Conservation (phyloP, 2,888 invertebrate species). For the Cyclophora albipunctata region DNA sequence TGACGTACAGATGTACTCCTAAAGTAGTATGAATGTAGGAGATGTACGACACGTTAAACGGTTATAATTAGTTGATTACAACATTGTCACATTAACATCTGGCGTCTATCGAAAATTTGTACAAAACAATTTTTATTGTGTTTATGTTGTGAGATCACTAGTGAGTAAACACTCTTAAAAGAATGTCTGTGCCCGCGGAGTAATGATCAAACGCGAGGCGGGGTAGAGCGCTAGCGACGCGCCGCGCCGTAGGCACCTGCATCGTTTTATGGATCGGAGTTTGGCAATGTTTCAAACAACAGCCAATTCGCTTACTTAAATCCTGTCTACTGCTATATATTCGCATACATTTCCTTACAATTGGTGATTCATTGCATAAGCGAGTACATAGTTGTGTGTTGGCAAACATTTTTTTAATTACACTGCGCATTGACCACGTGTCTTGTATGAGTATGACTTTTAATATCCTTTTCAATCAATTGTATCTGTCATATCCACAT, state of each 20-base stretch:
- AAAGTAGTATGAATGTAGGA: too few relatives aligned
- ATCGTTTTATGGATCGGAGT: slow-evolving; percentile 18
- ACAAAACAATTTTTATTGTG: slow-evolving; percentile 13
- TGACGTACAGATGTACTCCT: too few relatives aligned
- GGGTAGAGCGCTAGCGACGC: slow-evolving; percentile 6
- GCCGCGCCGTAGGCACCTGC: slow-evolving; percentile 10
- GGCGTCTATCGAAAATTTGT: not conserved
- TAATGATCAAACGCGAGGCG: slow-evolving; percentile 16
- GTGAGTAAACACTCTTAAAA: slow-evolving; percentile 8
- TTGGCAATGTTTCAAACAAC: slow-evolving; percentile 23
- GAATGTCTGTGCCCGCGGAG: slow-evolving; percentile 2
- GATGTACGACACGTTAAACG: too few relatives aligned
- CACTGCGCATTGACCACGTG: too few relatives aligned
- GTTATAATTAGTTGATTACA: too few relatives aligned
- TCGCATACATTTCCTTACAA: slow-evolving; percentile 4
- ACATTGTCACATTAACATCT: slow-evolving; percentile 1
- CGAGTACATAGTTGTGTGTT: not conserved
- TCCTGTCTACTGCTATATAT: not conserved
- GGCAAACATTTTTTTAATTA: too few relatives aligned
- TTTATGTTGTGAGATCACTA: slow-evolving; percentile 10
- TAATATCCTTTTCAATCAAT: too few relatives aligned
- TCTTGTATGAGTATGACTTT: too few relatives aligned
- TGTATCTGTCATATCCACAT: too few relatives aligned
- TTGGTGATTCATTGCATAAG: slow-evolving; percentile 5
- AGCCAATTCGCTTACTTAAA: not conserved